Base-by-base conservation (phyloP, 2,113 vertebrate genomes). In the Perognathus longimembris region DNA sequence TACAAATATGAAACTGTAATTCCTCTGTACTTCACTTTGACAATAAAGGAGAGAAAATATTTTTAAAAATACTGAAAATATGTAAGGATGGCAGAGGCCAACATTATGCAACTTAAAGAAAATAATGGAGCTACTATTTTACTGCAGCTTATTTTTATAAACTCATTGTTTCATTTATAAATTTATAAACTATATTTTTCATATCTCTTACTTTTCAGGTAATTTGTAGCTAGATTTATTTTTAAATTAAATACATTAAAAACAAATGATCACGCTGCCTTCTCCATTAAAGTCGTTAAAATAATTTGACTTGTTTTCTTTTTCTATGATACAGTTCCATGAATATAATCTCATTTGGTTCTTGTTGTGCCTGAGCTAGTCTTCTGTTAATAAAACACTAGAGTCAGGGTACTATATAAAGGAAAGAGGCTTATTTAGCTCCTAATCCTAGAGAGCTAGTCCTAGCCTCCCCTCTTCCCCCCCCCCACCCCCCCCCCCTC, bases 51-150 rank as follows among this genome's bases (percentile, higher is more conserved):
- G n/a, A n/a, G n/a, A n/a, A n/a, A n/a, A n/a, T n/a, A n/a, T 61
- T 8, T 38, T n/a, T 83, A 38, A 2, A n/a, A 7, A 81, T 32
- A 28, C 30, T 66, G 28, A 45, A 84, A 70, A 64, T 80, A 14
- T 57, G 12, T 76, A 61, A 84, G 57, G 63, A 45, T 4, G 17
- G 28, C 34, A 45, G 66, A 42, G 40, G 12, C 12, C 85, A 79
- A 85, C 38, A 70, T 59, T 91, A 9, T 69, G 7, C 7, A 74
- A 40, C 32, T 92, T 61, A 61, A 92, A 95, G 76, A 69, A 36
- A 24, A 50, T 64, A 64, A 45, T 66, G 5, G 22, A 76, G 59
- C 28, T 9, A 22, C 87, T 21, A 61, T 84, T 91, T 76, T 22
- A 75, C 45, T 45, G 45, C 50, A 18, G 14, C 50, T 18, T 54